Base-by-base conservation (phyloP, 2,113 vertebrate species). In the Pachypanchax playfairii region DNA sequence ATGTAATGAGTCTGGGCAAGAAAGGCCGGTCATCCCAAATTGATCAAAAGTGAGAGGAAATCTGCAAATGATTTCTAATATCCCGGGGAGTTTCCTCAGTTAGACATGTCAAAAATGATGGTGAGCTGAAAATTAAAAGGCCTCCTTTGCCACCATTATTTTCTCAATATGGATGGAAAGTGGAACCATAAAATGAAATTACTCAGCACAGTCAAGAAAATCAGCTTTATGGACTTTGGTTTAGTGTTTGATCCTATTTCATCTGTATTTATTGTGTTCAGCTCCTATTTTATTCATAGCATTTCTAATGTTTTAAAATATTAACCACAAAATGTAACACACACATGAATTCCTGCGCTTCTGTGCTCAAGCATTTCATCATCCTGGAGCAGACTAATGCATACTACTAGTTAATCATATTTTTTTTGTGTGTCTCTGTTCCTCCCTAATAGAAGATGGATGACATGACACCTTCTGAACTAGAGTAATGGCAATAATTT, bases 111-210 rank as follows among this genome's bases (percentile, higher is more conserved):
- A 83, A 68, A 36, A 86, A 82, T 70, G 82, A 83, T 77, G 87
- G 80, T 84, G 87, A 88, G 89, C 59, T 50, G 89, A 88, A 88
- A 89, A 90, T 88, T 82, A 87, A 88, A 88, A 58, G 65, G 43
- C 75, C 61, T 80, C 69, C 77, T 79, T 86, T 46, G 38, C 79
- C 77, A 73, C 72, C 63, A 46, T 83, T 65, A 61, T 88, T 84
- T 74, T 66, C 58, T 35, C 72, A 73, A 82, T 66, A 53, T 39
- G 64, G 70, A 75, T 14, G 11, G 55, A 79, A 70, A 75, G 65
- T 60, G 44, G 71, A 42, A 70, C 48, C 36, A 26, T 33, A 54
- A 41, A 73, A 75, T 56, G 29, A 50, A 38, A 62, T 60, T 20
- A 54, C 26, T 55, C 47, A 47, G 61, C 59, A 67, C 24, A 47